Percentiles rank a stretch among this genome's conserved stretches.
phyloP scores from a whole-genome alignment of 2,113 vertebrate genomes.

The Peucedramus taeniatus region DNA sequence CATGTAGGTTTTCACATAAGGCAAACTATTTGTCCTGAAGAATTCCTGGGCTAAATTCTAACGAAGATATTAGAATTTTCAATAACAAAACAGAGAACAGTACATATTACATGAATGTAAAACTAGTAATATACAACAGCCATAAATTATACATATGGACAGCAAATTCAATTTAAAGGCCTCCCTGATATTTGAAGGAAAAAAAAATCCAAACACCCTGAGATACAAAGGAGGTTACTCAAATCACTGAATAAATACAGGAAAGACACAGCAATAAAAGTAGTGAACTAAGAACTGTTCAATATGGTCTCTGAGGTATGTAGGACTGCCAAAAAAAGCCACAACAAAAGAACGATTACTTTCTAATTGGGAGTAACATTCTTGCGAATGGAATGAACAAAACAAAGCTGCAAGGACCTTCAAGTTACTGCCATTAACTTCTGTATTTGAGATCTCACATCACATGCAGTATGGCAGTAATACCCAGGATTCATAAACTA shows the following conservation, averaged over 20 bases:
- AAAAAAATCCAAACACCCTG: background rate
- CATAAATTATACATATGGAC: background rate
- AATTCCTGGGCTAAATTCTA: background rate
- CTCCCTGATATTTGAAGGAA: background rate
- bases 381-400: background rate
- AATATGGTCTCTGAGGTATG: background rate
- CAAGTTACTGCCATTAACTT: background rate
- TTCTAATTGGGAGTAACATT: background rate
- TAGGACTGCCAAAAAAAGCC: background rate
- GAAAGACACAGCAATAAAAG: background rate
- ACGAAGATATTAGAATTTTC: background rate
- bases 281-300: background rate
- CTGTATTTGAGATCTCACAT: background rate
- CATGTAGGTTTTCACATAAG: background rate
- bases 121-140: background rate
- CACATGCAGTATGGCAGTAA: background rate
- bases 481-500: background rate
- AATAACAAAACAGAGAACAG: background rate
- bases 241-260: background rate
- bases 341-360: background rate
- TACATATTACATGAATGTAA: background rate
- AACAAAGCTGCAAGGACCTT: background rate
- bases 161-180: background rate
- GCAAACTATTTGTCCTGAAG: background rate
- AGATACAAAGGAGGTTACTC: background rate